Evolutionary conservation across 2,113 vertebrate genomes (phyloP).

Genomic region (Oreamnos americanus): DNA sequence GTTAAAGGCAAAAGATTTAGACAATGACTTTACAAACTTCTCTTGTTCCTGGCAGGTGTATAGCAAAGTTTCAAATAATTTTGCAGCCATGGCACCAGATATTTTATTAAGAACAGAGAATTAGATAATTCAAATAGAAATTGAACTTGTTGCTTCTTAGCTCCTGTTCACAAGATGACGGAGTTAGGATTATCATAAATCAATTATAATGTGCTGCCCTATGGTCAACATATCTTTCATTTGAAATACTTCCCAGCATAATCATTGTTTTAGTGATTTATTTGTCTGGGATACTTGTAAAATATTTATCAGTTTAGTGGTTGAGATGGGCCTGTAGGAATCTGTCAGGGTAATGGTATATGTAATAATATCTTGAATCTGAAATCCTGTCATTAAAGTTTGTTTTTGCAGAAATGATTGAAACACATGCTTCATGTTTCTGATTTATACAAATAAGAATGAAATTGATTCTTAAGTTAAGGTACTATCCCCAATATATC

Average conservation of each 20-base stretch:
- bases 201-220: background rate
- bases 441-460: background rate
- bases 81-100: conserved; percentile 1
- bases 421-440: background rate
- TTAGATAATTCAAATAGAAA: conserved; percentile 16
- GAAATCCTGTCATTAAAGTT: background rate
- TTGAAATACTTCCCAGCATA: background rate
- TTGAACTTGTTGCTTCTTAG: background rate
- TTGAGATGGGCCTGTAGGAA: accelerated
- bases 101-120: conserved; percentile 54
- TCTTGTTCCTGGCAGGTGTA: background rate
- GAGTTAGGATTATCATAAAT: background rate
- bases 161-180: conserved; percentile 17
- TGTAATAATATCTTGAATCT: background rate
- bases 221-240: background rate
- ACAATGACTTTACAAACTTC: background rate
- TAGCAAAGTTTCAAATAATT: conserved; percentile 47
- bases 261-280: background rate
- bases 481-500: background rate
- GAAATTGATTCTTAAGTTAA: conserved; percentile 28
- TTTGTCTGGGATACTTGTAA: background rate
- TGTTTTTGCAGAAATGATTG: background rate
- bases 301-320: background rate
- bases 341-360: background rate
- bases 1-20: background rate